Percentiles rank a stretch among this genome's conserved stretches.
Conservation (phyloP, 2,113 vertebrate species). For the Pedionomus torquatus region DNA sequence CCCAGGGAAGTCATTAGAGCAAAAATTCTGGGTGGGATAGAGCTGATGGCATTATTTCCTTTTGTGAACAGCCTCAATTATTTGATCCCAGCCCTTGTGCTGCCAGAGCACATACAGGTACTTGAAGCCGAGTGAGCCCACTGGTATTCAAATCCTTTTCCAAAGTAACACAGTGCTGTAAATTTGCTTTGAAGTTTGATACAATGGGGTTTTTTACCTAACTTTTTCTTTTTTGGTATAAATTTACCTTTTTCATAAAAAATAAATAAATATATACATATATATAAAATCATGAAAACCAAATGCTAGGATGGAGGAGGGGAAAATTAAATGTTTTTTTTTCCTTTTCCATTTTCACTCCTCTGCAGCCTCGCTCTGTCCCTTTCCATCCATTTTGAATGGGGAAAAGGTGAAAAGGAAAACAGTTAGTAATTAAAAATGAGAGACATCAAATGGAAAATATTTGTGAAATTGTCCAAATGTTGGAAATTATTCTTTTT, state of each 20-base stretch:
- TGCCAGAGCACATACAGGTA: neutral
- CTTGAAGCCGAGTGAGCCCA: neutral
- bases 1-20: slow-evolving; percentile 29
- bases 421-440: neutral
- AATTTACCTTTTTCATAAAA: neutral
- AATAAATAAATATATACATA: too few relatives aligned
- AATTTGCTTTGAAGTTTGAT: neutral
- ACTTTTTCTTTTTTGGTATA: neutral
- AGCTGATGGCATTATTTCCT: neutral
- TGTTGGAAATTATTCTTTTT: neutral
- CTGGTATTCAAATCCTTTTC: neutral
- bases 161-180: neutral
- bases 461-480: neutral
- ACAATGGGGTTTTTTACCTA: neutral
- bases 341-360: neutral
- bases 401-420: neutral
- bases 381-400: neutral
- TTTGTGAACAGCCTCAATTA: neutral
- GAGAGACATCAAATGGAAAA: neutral
- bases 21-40: neutral
- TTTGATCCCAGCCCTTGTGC: neutral
- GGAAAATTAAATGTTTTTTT: neutral
- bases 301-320: neutral
- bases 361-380: neutral
- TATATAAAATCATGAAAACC: neutral